Evolutionary conservation across 1,140 invertebrate species (phyloP).

Genomic region (Latrodectus geometricus): DNA sequence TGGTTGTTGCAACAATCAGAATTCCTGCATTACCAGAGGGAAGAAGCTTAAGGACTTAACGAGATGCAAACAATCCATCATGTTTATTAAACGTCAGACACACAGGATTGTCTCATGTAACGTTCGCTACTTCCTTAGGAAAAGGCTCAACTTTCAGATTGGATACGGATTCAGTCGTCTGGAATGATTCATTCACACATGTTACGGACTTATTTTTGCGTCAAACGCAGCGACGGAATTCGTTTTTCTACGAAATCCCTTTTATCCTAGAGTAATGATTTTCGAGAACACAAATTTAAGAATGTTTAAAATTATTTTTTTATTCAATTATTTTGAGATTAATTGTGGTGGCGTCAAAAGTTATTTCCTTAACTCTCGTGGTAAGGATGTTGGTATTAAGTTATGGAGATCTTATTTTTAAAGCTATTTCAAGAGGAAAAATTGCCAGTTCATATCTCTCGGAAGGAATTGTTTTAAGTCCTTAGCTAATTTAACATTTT

Average conservation of each 20-base stretch:
- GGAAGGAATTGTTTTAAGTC: too few species aligned
- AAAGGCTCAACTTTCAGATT: conserved; percentile 30
- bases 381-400: too few species aligned
- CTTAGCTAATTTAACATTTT: too few species aligned
- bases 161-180: conserved; percentile 32
- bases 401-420: too few species aligned
- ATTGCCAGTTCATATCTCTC: too few species aligned
- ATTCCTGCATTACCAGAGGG: conserved; percentile 1
- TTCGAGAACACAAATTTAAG: too few species aligned
- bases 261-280: too few species aligned
- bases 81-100: conserved; percentile 51
- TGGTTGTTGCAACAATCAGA: conserved; percentile 25
- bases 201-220: conserved; percentile 8
- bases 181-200: conserved; percentile 45
- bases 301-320: not conserved
- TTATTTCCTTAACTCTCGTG: too few species aligned
- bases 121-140: conserved; percentile 1
- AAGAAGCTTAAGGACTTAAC: conserved; percentile 24
- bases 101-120: conserved; percentile 21
- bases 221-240: conserved; percentile 11
- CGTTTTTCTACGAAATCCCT: too few species aligned
- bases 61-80: conserved; percentile 50
- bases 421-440: too few species aligned
- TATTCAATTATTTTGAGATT: not conserved
- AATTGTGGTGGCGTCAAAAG: too few species aligned